Evolutionary conservation across 2,797 vertebrate genomes (phyloP).

Genomic region (Ctenosaura bakeri): DNA sequence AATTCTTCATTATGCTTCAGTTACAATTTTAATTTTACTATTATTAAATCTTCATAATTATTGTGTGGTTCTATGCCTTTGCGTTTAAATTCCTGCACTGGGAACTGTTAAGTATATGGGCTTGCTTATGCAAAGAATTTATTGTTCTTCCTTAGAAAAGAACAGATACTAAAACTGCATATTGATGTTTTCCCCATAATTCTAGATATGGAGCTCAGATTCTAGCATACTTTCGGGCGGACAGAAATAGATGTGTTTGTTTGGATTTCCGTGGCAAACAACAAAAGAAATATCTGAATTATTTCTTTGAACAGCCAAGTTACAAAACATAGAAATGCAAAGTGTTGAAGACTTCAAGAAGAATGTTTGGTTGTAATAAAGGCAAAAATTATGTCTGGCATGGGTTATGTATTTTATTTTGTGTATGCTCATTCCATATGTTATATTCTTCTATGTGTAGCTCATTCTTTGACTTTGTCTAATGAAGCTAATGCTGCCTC

Average conservation of each 20-base stretch:
- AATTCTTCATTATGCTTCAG: constrained; percentile 77
- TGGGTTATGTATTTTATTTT: neutral
- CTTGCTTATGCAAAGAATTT: constrained; percentile 72
- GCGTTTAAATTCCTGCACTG: constrained; percentile 78
- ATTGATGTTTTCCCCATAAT: neutral
- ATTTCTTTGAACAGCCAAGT: constrained; percentile 1
- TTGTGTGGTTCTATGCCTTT: constrained; percentile 15
- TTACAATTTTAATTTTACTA: constrained; percentile 79
- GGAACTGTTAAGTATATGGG: constrained; percentile 63
- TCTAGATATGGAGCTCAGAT: neutral
- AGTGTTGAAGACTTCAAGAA: neutral
- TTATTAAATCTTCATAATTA: constrained; percentile 80
- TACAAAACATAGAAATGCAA: constrained; percentile 6
- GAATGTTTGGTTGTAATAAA: neutral
- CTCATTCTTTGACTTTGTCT: constrained; percentile 30
- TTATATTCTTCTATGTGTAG: neutral
- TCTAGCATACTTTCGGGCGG: constrained; percentile 20
- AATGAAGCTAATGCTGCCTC: constrained; percentile 42
- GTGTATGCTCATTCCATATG: neutral
- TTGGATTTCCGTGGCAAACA: neutral
- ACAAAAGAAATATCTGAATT: neutral
- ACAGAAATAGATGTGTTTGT: neutral
- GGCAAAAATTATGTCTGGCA: constrained; percentile 11
- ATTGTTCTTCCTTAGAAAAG: constrained; percentile 67
- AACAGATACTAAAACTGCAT: constrained; percentile 61